A percentile compares a stretch with the other conserved stretches of the same genome.
Evolutionary conservation across 2,797 vertebrate species (phyloP).

Genomic region (Lemur catta): DNA sequence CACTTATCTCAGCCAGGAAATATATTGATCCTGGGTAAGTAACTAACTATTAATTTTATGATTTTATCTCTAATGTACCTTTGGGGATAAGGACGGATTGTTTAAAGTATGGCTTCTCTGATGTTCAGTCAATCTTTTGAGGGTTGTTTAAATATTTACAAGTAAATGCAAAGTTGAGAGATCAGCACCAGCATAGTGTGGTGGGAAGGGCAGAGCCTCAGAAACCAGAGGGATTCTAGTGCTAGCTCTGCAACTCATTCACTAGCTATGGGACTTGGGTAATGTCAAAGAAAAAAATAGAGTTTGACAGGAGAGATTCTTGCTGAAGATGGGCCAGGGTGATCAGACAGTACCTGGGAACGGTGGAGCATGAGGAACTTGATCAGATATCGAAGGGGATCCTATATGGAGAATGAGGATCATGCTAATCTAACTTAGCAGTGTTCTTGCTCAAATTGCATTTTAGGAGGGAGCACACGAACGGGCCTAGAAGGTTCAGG

Average conservation of each 20-base stretch:
- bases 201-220: not conserved
- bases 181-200: not conserved
- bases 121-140: not conserved
- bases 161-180: not conserved
- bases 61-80: slow-evolving; percentile 57
- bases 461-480: not conserved
- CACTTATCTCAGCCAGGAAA: slow-evolving; percentile 4
- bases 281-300: not conserved
- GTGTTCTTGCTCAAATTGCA: not conserved
- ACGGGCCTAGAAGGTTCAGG: not conserved
- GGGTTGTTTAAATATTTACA: slow-evolving; percentile 61
- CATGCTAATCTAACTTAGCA: not conserved
- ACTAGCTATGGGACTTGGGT: not conserved
- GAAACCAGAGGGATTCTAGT: not conserved
- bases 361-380: not conserved
- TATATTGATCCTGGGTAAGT: slow-evolving; percentile 63
- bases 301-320: not conserved
- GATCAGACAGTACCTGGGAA: not conserved
- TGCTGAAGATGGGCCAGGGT: not conserved
- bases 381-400: not conserved
- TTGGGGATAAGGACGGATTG: slow-evolving; percentile 52
- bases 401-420: not conserved
- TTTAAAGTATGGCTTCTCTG: slow-evolving; percentile 10
- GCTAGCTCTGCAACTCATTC: not conserved
- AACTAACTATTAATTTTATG: slow-evolving; percentile 70